Percentiles rank a stretch among this genome's conserved stretches.
Conservation (phyloP, 2,797 vertebrate genomes). For the Distichodus sexfasciatus region DNA sequence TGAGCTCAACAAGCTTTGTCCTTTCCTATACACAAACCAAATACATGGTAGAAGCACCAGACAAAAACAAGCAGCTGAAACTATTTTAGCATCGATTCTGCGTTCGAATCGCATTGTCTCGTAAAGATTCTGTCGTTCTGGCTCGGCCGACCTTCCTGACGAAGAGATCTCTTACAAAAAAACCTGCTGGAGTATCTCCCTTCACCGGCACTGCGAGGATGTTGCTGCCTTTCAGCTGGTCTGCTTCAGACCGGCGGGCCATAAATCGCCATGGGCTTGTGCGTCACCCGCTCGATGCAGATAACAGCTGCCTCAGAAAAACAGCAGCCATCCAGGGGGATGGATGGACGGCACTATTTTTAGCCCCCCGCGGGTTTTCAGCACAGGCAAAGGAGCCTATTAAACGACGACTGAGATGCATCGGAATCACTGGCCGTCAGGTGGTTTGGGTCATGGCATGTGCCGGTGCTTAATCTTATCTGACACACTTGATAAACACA, state of each 20-base stretch:
- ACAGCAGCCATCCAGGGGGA: constrained; percentile 69
- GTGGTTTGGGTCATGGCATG: constrained; percentile 30
- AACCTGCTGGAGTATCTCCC: constrained; percentile 45
- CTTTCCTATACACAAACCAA: neutral
- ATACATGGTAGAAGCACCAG: neutral
- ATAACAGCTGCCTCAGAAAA: constrained; percentile 75
- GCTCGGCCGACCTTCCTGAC: constrained; percentile 46
- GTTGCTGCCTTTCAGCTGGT: constrained; percentile 40
- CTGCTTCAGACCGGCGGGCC: constrained; percentile 55
- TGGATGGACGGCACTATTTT: constrained; percentile 68
- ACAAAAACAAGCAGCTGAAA: constrained; percentile 48
- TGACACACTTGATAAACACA: constrained; percentile 37
- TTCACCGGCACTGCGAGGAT: constrained; percentile 20
- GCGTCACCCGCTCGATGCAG: constrained; percentile 71
- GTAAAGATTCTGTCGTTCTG: constrained; percentile 51
- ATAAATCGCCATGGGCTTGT: constrained; percentile 58
- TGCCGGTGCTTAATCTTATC: constrained; percentile 37
- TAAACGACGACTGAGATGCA: constrained; percentile 37
- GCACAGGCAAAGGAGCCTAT: constrained; percentile 38
- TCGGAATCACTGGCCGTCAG: constrained; percentile 33
- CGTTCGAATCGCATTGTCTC: constrained; percentile 43
- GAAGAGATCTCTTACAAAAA: constrained; percentile 39
- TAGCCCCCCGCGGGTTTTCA: constrained; percentile 69
- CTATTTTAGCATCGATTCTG: constrained; percentile 62
- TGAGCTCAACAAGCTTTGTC: neutral